Conservation (phyloP, 2,797 vertebrate species). For the Percopsis omiscomaycus region DNA sequence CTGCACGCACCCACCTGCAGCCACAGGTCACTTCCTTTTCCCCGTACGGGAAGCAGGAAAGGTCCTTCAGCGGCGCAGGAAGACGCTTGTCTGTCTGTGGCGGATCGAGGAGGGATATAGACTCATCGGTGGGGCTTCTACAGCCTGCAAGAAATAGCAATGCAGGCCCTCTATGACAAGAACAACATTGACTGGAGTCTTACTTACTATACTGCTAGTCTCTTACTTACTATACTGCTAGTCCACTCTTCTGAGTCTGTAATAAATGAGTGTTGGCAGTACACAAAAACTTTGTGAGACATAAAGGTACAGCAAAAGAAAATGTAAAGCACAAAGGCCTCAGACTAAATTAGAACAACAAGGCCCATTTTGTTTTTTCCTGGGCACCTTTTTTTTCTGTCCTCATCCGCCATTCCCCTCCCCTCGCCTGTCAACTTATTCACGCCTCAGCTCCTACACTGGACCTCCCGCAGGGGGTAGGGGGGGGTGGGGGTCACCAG, state of each 20-base stretch:
- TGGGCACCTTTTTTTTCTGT: not conserved
- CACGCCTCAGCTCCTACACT: conserved; percentile 56
- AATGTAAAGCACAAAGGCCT: too few relatives aligned
- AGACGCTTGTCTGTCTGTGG: conserved; percentile 43
- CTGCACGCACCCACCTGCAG: conserved; percentile 55
- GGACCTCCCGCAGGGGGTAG: conserved; percentile 56
- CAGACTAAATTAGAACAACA: not conserved
- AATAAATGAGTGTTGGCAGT: too few relatives aligned
- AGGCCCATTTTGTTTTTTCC: not conserved
- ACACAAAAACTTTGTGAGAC: too few relatives aligned
- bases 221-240: too few relatives aligned
- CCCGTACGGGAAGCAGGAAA: conserved; percentile 69
- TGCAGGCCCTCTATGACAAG: conserved; percentile 1
- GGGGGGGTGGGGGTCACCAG: conserved; percentile 22
- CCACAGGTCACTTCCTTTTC: conserved; percentile 79
- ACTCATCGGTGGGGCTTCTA: conserved; percentile 46
- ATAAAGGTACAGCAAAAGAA: too few relatives aligned
- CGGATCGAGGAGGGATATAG: conserved; percentile 48
- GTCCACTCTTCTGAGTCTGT: too few relatives aligned
- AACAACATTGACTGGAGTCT: not conserved
- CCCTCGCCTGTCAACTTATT: conserved; percentile 42
- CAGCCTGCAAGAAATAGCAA: conserved; percentile 64
- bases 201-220: too few relatives aligned
- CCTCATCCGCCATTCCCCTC: not conserved
- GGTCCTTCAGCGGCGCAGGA: conserved; percentile 70